Conservation (phyloP, 2,888 invertebrate species). For the Ligdia adustata region DNA sequence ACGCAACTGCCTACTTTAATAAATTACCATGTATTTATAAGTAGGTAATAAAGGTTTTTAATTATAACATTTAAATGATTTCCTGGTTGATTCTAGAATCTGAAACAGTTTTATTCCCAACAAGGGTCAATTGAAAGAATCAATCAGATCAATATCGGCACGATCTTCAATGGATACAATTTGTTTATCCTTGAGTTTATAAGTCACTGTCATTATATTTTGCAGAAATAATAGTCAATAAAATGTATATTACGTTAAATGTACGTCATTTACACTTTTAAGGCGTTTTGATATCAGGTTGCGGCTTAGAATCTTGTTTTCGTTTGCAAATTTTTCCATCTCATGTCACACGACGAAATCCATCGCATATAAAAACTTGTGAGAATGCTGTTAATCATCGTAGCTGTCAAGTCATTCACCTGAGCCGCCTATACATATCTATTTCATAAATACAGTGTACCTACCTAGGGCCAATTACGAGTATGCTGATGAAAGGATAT, state of each 20-base stretch:
- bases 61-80: neutral
- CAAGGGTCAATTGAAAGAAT: slow-evolving; percentile 42
- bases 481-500: too few species aligned
- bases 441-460: too few species aligned
- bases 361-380: slow-evolving; percentile 2
- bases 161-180: slow-evolving; percentile 27
- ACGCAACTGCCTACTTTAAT: neutral
- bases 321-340: slow-evolving; percentile 6
- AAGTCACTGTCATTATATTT: slow-evolving; percentile 27
- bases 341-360: neutral
- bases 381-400: slow-evolving; percentile 29
- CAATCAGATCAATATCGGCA: slow-evolving; percentile 16
- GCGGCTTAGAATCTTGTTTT: slow-evolving; percentile 2
- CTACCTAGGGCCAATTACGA: too few species aligned
- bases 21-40: neutral
- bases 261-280: too few species aligned
- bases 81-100: slow-evolving; percentile 11
- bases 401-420: slow-evolving; percentile 30
- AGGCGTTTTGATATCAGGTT: slow-evolving; percentile 8
- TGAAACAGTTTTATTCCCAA: slow-evolving; percentile 29
- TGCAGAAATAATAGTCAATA: slow-evolving; percentile 3
- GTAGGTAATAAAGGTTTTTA: neutral
- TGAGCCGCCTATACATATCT: slow-evolving; percentile 6
- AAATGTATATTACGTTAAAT: slow-evolving; percentile 1
- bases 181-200: slow-evolving; percentile 40